phyloP scores from a whole-genome alignment of 2,888 invertebrate genomes.

The Germaria angustata region DNA sequence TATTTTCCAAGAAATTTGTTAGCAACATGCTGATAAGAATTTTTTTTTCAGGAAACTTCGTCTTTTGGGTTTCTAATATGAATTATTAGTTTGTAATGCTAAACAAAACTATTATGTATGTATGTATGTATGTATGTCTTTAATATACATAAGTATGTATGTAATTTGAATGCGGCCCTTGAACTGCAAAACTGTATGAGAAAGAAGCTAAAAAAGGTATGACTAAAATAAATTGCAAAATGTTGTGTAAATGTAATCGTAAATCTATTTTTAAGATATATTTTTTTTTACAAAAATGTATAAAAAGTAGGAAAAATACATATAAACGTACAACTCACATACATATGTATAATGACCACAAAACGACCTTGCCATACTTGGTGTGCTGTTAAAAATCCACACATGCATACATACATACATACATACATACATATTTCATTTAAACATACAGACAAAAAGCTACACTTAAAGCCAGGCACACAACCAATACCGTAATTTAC shows the following conservation, averaged over 20 bases:
- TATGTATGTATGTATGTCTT: not conserved
- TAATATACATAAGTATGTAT: not conserved
- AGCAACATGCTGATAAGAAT: too few relatives aligned
- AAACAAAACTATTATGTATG: too few relatives aligned
- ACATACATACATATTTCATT: not conserved
- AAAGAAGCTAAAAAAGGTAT: not conserved
- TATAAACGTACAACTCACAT: not conserved
- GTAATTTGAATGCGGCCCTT: conserved; percentile 18
- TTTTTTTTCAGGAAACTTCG: too few relatives aligned
- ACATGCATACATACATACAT: not conserved
- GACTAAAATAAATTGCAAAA: conserved; percentile 39
- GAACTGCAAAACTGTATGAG: conserved; percentile 20
- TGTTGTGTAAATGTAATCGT: conserved; percentile 29
- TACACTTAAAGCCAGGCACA: not conserved
- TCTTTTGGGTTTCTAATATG: too few relatives aligned
- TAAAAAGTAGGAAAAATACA: too few relatives aligned
- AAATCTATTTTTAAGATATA: conserved; percentile 7
- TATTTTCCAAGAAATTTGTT: too few relatives aligned
- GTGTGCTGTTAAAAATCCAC: conserved; percentile 27
- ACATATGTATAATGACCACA: conserved; percentile 57
- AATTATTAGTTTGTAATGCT: too few relatives aligned
- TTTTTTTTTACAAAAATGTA: not conserved
- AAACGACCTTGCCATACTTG: conserved; percentile 63
- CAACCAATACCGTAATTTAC: conserved; percentile 54
- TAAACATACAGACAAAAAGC: not conserved